Percentiles rank a stretch among this genome's conserved stretches.
Evolutionary conservation across 2,888 invertebrate species (phyloP).

Genomic region (Salticus scenicus): DNA sequence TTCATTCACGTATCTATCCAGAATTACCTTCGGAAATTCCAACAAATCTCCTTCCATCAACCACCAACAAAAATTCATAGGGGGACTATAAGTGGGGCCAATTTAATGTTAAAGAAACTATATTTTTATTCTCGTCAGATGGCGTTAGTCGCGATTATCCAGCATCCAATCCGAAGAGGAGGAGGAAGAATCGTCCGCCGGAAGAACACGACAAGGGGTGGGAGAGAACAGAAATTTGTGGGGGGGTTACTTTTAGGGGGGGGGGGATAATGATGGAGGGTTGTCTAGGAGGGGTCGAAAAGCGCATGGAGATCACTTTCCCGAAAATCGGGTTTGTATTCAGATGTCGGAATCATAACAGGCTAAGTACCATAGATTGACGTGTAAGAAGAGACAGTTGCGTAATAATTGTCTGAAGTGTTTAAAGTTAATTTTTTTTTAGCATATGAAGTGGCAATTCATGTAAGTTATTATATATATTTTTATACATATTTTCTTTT

Average conservation of each 20-base stretch:
- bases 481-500: no score
- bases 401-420: not conserved
- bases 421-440: not conserved
- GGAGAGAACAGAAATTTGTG: conserved; percentile 34
- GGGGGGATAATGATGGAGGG: conserved; percentile 16
- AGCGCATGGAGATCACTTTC: conserved; percentile 60
- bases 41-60: no score
- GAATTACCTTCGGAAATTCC: no score
- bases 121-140: conserved; percentile 32
- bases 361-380: not conserved
- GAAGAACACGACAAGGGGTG: conserved; percentile 33
- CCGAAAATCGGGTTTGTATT: conserved; percentile 28
- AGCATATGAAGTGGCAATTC: not conserved
- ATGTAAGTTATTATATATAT: not conserved
- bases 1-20: no score
- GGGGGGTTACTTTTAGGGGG: not conserved
- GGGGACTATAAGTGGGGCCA: not conserved
- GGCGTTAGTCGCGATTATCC: conserved; percentile 53
- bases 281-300: conserved; percentile 35
- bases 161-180: conserved; percentile 49
- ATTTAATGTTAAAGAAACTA: not conserved
- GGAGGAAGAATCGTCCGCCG: conserved; percentile 52
- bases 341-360: conserved; percentile 28
- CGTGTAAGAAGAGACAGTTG: not conserved
- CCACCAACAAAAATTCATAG: no score